These are phyloP conservation scores for Lathronympha strigana DNA, from an alignment of 2,888 invertebrate species.

Conservation along the genomic window DNA sequence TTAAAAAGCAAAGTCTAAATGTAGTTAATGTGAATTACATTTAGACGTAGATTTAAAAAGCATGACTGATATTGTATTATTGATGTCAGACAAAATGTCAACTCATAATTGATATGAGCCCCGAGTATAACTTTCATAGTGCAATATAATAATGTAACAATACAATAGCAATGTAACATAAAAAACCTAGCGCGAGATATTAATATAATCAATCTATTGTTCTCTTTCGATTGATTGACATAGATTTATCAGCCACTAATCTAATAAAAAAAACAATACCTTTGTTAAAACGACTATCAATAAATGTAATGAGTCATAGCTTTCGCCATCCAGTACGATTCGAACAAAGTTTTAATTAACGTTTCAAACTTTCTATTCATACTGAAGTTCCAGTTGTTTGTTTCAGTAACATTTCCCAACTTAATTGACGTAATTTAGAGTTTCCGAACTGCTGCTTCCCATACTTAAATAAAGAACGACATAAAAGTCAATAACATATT, in stretches of 20 bases:
- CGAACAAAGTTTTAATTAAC: conserved; percentile 72
- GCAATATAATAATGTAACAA: background rate
- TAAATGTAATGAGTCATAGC: conserved; percentile 46
- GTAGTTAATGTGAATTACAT: too few species aligned
- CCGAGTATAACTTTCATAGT: background rate
- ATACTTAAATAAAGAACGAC: conserved; percentile 21
- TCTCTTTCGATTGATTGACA: conserved; percentile 22
- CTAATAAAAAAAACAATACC: conserved; percentile 28
- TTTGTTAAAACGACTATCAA: conserved; percentile 24
- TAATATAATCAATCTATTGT: conserved; percentile 19
- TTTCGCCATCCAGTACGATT: conserved; percentile 57
- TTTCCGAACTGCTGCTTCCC: conserved; percentile 16
- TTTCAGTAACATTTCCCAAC: conserved; percentile 56
- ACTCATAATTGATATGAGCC: too few species aligned
- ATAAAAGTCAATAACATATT: conserved; percentile 20
- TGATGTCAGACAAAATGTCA: too few species aligned
- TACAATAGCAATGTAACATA: background rate
- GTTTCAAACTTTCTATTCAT: conserved; percentile 70
- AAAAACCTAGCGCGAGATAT: background rate
- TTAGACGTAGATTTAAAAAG: too few species aligned
- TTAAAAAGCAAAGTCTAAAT: too few species aligned
- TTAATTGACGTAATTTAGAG: conserved; percentile 55
- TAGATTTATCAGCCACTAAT: conserved; percentile 9
- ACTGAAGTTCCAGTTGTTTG: conserved; percentile 60
- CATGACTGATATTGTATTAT: too few species aligned